A percentile compares a stretch with the other conserved stretches of the same genome.
Evolutionary conservation across 2,797 vertebrate genomes (phyloP).

Genomic region (Chaetodon trifasciatus): DNA sequence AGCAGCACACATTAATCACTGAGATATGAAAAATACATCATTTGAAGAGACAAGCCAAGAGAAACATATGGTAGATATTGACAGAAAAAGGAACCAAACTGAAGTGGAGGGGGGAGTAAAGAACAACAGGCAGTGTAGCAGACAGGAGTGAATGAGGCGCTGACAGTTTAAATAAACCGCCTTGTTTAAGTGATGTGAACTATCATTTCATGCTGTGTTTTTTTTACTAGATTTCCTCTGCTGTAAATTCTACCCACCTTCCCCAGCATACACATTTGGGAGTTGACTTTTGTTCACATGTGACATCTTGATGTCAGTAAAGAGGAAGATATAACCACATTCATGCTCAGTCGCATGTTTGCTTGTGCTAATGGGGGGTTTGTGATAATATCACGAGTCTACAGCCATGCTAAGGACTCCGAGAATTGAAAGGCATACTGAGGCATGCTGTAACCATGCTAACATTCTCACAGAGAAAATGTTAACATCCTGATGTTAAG

Average conservation of each 20-base stretch:
- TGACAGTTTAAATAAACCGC: constrained; percentile 19
- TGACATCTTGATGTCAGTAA: not conserved
- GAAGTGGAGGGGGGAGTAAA: constrained; percentile 14
- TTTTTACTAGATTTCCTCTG: not conserved
- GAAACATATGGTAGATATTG: constrained; percentile 49
- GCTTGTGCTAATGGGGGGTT: not conserved
- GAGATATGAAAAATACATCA: constrained; percentile 54
- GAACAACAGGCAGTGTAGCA: constrained; percentile 21
- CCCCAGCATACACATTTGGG: not conserved
- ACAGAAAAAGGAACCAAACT: constrained; percentile 30
- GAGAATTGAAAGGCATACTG: not conserved
- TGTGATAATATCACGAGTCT: not conserved
- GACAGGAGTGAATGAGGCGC: constrained; percentile 1
- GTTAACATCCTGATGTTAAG: not conserved
- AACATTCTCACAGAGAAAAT: not conserved
- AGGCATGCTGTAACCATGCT: not conserved
- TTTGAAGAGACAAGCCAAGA: constrained; percentile 40
- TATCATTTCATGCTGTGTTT: constrained; percentile 3
- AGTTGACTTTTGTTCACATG: not conserved
- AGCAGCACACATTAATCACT: constrained; percentile 56
- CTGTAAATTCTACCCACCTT: not conserved
- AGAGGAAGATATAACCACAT: not conserved
- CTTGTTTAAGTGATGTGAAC: constrained; percentile 29
- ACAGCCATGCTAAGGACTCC: not conserved
- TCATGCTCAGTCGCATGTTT: not conserved